phyloP scores from a whole-genome alignment of 2,797 vertebrate genomes.

The Helicolenus hilgendorfi region DNA sequence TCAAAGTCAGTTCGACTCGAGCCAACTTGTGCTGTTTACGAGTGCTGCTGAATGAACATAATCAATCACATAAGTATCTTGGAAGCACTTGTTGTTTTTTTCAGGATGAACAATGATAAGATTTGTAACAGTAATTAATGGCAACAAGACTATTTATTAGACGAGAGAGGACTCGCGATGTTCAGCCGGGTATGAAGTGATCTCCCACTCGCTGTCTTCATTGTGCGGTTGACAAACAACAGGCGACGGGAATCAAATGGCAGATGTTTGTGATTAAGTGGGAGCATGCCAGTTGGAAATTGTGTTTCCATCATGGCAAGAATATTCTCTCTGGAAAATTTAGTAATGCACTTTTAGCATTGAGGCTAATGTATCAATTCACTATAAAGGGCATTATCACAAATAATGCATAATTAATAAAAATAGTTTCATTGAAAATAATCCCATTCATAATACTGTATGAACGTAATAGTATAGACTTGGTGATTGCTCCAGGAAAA shows the following conservation, averaged over 20 bases:
- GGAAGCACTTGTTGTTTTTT: constrained; percentile 36
- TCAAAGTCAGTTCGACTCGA: constrained; percentile 42
- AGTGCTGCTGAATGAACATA: constrained; percentile 31
- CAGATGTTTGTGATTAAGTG: constrained; percentile 45
- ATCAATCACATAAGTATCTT: constrained; percentile 46
- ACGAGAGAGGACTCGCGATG: constrained; percentile 4
- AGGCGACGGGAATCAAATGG: constrained; percentile 48
- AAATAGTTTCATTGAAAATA: background rate
- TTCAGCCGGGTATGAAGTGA: constrained; percentile 39
- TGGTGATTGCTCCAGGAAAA: background rate
- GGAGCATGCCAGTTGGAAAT: background rate
- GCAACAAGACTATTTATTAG: constrained; percentile 38
- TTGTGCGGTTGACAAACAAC: constrained; percentile 35
- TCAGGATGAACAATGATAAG: constrained; percentile 51
- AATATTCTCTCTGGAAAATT: background rate
- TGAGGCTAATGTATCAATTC: constrained; percentile 3
- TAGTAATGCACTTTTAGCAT: background rate
- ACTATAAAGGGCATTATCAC: background rate
- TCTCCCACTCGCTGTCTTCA: background rate
- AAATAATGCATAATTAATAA: background rate
- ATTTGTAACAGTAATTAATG: constrained; percentile 59
- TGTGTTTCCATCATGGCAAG: background rate
- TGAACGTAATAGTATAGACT: background rate
- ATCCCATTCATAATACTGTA: background rate
- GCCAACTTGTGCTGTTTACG: constrained; percentile 47